Conservation (phyloP, 2,113 vertebrate species). For the Coturnix japonica region DNA sequence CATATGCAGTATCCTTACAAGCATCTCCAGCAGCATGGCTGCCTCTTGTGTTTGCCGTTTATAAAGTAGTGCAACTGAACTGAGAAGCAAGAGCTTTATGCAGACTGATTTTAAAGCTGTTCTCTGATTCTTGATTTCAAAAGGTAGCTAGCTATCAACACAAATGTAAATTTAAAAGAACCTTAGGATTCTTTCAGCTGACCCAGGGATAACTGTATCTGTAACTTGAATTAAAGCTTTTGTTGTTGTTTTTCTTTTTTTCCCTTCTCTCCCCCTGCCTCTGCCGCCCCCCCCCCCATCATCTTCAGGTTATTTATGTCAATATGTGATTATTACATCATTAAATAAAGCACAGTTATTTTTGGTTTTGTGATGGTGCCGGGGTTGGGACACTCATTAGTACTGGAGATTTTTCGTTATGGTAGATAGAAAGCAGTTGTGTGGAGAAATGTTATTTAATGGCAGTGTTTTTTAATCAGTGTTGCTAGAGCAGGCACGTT, state of each 20-base stretch:
- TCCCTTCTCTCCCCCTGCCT: neutral
- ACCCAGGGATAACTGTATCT: neutral
- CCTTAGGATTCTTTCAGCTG: neutral
- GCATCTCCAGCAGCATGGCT: conserved; percentile 22
- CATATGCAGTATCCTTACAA: conserved; percentile 30
- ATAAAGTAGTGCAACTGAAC: neutral
- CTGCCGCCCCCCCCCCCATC: neutral
- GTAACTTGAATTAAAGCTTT: neutral
- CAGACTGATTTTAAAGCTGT: conserved; percentile 31
- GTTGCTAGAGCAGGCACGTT: neutral
- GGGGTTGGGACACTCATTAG: neutral
- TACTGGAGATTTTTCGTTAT: neutral
- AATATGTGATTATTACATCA: neutral
- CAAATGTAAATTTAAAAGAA: neutral
- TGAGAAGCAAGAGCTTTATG: conserved; percentile 17
- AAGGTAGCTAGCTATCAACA: neutral
- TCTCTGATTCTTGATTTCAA: conserved; percentile 9
- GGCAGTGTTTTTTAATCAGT: neutral
- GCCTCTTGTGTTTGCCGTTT: conserved; percentile 37
- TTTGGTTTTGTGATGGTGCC: neutral
- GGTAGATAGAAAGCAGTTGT: neutral
- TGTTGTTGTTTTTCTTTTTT: neutral
- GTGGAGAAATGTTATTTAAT: neutral
- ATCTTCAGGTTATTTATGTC: neutral
- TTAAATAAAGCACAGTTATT: neutral